phyloP scores from a whole-genome alignment of 2,797 vertebrate genomes.

The Oophaga sylvatica region DNA sequence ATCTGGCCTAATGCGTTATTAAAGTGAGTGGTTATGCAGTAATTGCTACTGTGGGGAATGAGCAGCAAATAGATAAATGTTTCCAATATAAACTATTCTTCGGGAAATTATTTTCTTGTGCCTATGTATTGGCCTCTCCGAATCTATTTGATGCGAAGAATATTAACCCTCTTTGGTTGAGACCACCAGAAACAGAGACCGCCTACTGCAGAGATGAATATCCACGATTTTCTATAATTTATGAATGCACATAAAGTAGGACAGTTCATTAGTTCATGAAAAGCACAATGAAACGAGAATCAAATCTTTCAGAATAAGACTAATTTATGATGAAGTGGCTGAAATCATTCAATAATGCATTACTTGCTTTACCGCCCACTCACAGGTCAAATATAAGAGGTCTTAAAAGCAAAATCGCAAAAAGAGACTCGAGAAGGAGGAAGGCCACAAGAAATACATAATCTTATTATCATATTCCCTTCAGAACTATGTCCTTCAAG shows the following conservation, averaged over 20 bases:
- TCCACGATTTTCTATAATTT: constrained; percentile 25
- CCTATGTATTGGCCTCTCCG: constrained; percentile 37
- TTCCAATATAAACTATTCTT: constrained; percentile 57
- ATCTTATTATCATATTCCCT: neutral
- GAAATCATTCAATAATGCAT: constrained; percentile 47
- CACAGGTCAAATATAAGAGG: constrained; percentile 9
- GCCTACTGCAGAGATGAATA: neutral
- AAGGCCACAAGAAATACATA: neutral
- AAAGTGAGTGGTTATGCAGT: constrained; percentile 48
- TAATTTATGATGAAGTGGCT: constrained; percentile 50
- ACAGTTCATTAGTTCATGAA: constrained; percentile 51
- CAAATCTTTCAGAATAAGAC: constrained; percentile 29
- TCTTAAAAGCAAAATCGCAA: neutral
- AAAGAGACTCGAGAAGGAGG: neutral
- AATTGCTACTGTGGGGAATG: constrained; percentile 56
- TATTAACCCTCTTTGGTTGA: constrained; percentile 32
- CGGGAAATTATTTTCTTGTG: constrained; percentile 42
- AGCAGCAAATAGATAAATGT: constrained; percentile 41
- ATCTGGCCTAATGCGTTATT: constrained; percentile 52
- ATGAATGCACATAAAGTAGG: constrained; percentile 40
- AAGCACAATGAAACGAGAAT: constrained; percentile 42
- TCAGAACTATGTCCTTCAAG: neutral
- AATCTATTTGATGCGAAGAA: neutral
- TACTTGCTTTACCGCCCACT: neutral
- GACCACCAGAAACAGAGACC: neutral